phyloP scores from a whole-genome alignment of 2,797 vertebrate genomes.

The Sebastes minor region DNA sequence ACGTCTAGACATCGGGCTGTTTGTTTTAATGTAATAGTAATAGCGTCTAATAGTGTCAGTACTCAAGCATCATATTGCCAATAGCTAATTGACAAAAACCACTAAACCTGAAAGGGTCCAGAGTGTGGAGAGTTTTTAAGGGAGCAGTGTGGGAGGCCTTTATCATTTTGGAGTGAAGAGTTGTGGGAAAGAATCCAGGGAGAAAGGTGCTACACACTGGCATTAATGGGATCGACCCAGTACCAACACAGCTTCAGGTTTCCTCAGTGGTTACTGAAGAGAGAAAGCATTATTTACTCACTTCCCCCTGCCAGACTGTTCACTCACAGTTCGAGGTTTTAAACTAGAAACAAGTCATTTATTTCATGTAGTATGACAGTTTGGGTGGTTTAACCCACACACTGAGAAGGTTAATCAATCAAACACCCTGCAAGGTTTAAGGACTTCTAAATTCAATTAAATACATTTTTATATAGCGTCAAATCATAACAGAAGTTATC shows the following conservation, averaged over 20 bases:
- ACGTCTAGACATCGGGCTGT: background rate
- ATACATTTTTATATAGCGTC: fast-evolving
- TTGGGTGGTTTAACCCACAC: background rate
- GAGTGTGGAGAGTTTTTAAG: background rate
- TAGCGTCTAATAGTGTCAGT: background rate
- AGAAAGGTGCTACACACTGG: background rate
- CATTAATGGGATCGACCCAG: too few relatives aligned
- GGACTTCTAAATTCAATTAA: too few relatives aligned
- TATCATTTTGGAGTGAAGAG: background rate
- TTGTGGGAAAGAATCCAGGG: background rate
- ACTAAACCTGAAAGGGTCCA: background rate
- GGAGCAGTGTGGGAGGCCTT: background rate
- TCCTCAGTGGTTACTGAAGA: background rate
- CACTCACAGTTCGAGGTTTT: background rate
- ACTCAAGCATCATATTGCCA: background rate
- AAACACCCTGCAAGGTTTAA: background rate
- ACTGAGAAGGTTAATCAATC: background rate
- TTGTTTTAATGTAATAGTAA: background rate
- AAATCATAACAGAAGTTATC: too few relatives aligned
- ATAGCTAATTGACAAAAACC: background rate
- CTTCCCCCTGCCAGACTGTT: background rate
- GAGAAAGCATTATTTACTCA: background rate
- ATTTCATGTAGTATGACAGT: background rate
- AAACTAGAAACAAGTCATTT: background rate
- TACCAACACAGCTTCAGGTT: background rate